These are phyloP conservation scores for Dasypus novemcinctus DNA, from an alignment of 2,113 vertebrate genomes.

Conservation along the genomic window DNA sequence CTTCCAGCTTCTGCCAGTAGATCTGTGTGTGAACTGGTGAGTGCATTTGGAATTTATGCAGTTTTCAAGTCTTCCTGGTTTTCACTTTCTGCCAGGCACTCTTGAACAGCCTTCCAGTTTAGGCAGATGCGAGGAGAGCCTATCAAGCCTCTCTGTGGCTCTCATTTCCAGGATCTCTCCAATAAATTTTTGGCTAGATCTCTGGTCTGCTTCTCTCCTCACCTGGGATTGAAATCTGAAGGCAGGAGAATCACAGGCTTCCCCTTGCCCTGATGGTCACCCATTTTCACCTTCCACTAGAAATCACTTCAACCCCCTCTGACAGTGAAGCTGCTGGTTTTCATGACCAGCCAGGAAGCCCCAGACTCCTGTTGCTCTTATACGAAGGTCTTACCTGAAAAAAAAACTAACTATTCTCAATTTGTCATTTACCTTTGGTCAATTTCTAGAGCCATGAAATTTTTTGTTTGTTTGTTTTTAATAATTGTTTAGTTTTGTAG, in stretches of 20 bases:
- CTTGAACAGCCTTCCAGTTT: neutral
- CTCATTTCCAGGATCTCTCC: neutral
- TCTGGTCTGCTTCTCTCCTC: neutral
- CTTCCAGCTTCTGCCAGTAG: neutral
- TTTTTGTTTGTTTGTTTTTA: neutral
- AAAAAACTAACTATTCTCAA: neutral
- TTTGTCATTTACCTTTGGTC: conserved; percentile 48
- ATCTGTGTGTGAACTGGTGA: neutral
- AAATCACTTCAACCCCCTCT: neutral
- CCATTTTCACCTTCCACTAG: too few relatives aligned
- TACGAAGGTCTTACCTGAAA: neutral
- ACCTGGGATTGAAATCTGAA: neutral
- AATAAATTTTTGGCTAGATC: neutral
- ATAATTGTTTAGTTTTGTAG: conserved; percentile 13
- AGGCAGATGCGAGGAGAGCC: neutral
- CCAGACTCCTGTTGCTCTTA: neutral
- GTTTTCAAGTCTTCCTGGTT: neutral
- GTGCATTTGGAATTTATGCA: neutral
- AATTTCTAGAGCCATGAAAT: conserved; percentile 14
- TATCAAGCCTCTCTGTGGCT: neutral
- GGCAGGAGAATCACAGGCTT: neutral
- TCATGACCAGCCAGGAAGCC: neutral
- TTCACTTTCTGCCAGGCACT: neutral
- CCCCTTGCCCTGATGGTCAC: neutral
- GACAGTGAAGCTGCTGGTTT: neutral